Evolutionary conservation across 1,140 invertebrate species (phyloP).

Genomic region (Drosophila nasuta): DNA sequence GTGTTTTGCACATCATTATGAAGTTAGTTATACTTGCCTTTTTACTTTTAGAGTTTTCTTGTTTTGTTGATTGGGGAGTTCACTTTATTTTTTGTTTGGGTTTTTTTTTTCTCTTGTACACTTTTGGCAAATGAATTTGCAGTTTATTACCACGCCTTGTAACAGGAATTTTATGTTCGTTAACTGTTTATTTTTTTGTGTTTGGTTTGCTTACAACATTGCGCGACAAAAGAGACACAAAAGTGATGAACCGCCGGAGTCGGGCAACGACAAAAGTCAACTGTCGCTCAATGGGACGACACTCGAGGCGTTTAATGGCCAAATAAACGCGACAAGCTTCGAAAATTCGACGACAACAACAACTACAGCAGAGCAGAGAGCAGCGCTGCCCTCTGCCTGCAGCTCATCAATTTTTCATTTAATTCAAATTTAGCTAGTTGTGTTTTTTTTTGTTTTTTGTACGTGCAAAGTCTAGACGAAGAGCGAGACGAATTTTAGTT

Average conservation of each 20-base stretch:
- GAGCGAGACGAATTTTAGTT: slow-evolving; percentile 68
- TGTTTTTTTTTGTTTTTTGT: neutral
- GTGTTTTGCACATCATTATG: slow-evolving; percentile 13
- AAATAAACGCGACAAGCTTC: slow-evolving; percentile 59
- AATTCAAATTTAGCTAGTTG: slow-evolving; percentile 66
- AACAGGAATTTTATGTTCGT: slow-evolving; percentile 17
- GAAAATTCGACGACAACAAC: slow-evolving; percentile 21
- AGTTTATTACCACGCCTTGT: slow-evolving; percentile 26
- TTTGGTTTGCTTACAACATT: slow-evolving; percentile 18
- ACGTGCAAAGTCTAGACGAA: slow-evolving; percentile 12
- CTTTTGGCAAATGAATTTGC: slow-evolving; percentile 23
- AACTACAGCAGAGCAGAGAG: slow-evolving; percentile 1
- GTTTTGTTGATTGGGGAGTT: neutral
- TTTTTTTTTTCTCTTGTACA: neutral
- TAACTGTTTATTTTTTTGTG: slow-evolving; percentile 4
- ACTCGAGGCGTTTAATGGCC: slow-evolving; percentile 63
- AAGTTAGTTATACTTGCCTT: slow-evolving; percentile 41
- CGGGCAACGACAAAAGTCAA: slow-evolving; percentile 75
- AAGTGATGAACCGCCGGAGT: slow-evolving; percentile 54
- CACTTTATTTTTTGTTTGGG: neutral
- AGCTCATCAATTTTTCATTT: slow-evolving; percentile 82
- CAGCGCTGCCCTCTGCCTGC: neutral
- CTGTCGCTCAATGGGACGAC: slow-evolving; percentile 64
- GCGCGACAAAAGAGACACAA: slow-evolving; percentile 10
- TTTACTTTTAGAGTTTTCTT: slow-evolving; percentile 17